A percentile compares a stretch with the other conserved stretches of the same genome.
These are phyloP conservation scores for Aphidius colemani DNA, from an alignment of 2,888 invertebrate species.

Conservation along the genomic window DNA sequence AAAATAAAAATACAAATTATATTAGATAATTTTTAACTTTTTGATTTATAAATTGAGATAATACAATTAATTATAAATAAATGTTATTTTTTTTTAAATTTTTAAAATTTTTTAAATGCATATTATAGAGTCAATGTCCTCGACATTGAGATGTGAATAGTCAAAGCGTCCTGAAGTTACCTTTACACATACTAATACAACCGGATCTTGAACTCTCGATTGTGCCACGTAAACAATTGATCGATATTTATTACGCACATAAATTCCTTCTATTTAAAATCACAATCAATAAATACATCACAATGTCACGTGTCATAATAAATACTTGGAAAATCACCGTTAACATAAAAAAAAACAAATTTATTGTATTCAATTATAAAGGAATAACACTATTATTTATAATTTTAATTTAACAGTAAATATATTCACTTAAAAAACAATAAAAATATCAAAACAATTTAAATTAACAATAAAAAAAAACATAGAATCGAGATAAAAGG, in stretches of 20 bases:
- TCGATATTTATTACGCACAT: constrained; percentile 10
- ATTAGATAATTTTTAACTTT: too few species aligned
- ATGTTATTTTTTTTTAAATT: too few species aligned
- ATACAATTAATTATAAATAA: too few species aligned
- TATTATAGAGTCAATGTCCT: constrained; percentile 16
- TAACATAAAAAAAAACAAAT: too few species aligned
- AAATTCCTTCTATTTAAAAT: neutral
- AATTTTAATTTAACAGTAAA: constrained; percentile 3
- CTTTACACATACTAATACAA: constrained; percentile 5
- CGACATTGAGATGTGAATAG: constrained; percentile 4
- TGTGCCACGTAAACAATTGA: constrained; percentile 18
- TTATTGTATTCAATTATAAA: too few species aligned
- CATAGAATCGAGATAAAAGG: too few species aligned
- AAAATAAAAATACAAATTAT: too few species aligned
- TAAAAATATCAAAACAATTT: neutral
- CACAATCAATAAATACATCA: too few species aligned
- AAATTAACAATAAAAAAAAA: neutral
- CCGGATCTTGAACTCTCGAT: constrained; percentile 2
- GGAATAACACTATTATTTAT: neutral
- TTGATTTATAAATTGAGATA: too few species aligned
- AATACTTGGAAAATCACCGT: too few species aligned
- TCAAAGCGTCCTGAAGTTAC: neutral
- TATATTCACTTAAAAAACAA: neutral
- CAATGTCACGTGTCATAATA: too few species aligned
- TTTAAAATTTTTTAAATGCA: neutral